Evolutionary conservation across 1,140 invertebrate genomes (phyloP), one percentile per base, ranked within the genome.

Genomic region (Saccostrea glomerata): DNA sequence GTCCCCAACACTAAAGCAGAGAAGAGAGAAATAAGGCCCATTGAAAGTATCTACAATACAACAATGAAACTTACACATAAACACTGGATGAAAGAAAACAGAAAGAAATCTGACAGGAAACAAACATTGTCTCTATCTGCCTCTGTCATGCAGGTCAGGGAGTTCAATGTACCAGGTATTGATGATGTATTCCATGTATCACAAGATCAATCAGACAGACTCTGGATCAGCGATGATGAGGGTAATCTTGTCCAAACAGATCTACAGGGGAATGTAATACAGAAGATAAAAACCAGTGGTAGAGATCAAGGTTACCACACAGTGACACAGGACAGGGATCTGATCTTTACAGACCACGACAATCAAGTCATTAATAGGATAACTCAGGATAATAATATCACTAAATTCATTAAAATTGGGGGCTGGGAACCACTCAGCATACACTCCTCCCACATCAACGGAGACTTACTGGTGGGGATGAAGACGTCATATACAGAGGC

Each of bases 281-380:
- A 73, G 25, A 73, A n/a, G 13, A 25, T 73, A 73, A 1, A 25
- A 23, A 23, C 23, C 25, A 73, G 23, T 73, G n/a, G n/a, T 7
- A 12, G 25, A 73, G 23, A 30, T 73, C 12, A 13, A 11, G 66
- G 66, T 30, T 73, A 30, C 66, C 66, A 73, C 66, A 30, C 66
- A 30, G 66, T 73, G 4, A 73, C 66, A 73, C 23, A 25, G 66
- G 66, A 73, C 25, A 23, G 66, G 25, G 66, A 73, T 73, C 25
- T 73, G n/a, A 73, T 73, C 66, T 73, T 25, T 73, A 73, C 66
- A 73, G 66, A 73, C 66, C 23, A 23, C 7, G 66, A 73, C 5
- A 73, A 30, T 25, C 23, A 73, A 11, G 66, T 25, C 23, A 73
- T 73, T 13, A 73, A 73, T 73, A 73, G 25, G 25, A 73, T 11